Percentiles rank a stretch among this genome's conserved stretches.
Conservation (phyloP, 2,888 invertebrate genomes). For the Agonopterix heracliana region DNA sequence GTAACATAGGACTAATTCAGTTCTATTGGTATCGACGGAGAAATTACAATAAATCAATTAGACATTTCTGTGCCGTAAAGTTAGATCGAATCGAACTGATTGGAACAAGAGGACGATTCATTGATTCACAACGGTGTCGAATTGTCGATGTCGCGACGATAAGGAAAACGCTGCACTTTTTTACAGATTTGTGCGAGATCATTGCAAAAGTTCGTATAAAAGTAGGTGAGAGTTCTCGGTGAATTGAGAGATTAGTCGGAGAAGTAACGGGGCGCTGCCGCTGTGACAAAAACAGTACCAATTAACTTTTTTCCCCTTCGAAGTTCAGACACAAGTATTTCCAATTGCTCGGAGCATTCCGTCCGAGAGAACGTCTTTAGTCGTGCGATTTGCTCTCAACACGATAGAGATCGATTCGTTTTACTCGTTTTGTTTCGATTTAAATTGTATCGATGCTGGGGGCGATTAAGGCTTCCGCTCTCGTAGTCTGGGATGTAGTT, state of each 20-base stretch:
- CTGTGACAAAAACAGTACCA: constrained; percentile 64
- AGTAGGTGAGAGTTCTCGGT: constrained; percentile 38
- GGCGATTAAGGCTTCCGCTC: constrained; percentile 63
- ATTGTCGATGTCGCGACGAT: constrained; percentile 1
- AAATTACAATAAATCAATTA: constrained; percentile 8
- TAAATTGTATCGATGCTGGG: constrained; percentile 68
- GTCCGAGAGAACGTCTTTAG: constrained; percentile 64
- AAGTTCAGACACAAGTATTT: constrained; percentile 58
- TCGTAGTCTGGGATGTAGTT: constrained; percentile 18
- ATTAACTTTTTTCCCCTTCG: constrained; percentile 64
- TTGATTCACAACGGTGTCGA: constrained; percentile 17
- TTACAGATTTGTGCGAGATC: neutral
- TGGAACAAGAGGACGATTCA: constrained; percentile 14
- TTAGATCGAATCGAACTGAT: constrained; percentile 13
- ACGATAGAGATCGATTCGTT: constrained; percentile 65
- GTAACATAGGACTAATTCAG: constrained; percentile 5
- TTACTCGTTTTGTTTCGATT: constrained; percentile 67
- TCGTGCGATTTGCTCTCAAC: constrained; percentile 68
- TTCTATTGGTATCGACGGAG: neutral
- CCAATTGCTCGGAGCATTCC: constrained; percentile 59
- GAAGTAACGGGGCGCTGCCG: constrained; percentile 42
- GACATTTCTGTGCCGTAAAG: constrained; percentile 2
- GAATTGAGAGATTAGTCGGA: constrained; percentile 54
- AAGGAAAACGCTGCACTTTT: neutral
- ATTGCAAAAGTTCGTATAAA: constrained; percentile 27